phyloP scores from a whole-genome alignment of 2,797 vertebrate genomes.

The Myotis planiceps region DNA sequence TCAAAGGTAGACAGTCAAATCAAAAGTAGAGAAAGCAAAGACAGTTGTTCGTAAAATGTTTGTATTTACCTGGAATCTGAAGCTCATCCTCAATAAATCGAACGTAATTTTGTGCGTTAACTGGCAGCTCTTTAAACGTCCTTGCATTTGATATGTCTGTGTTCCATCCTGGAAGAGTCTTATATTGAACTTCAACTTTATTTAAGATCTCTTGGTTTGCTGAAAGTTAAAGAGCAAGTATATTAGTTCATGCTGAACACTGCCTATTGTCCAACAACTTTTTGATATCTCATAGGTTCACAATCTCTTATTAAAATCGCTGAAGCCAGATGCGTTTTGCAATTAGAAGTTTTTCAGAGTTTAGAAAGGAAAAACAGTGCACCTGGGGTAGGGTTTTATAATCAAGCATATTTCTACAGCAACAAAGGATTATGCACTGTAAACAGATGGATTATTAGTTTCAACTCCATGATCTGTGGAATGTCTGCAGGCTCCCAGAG shows the following conservation, averaged over 20 bases:
- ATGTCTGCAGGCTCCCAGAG: not conserved
- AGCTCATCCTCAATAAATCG: conserved; percentile 93
- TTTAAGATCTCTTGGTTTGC: conserved; percentile 98
- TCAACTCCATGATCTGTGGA: not conserved
- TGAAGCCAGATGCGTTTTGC: not conserved
- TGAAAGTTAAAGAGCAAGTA: conserved; percentile 79
- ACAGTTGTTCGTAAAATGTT: not conserved
- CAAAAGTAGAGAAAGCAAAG: not conserved
- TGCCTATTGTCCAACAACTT: not conserved
- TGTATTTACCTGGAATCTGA: conserved; percentile 92
- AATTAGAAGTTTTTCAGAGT: conserved; percentile 14
- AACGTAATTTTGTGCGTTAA: conserved; percentile 96
- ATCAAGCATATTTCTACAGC: conserved; percentile 12
- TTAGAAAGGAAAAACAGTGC: not conserved
- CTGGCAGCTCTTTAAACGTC: conserved; percentile 94
- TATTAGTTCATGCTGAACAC: not conserved
- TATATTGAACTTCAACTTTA: conserved; percentile 95
- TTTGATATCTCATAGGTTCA: not conserved
- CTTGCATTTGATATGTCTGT: conserved; percentile 93
- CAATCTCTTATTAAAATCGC: not conserved
- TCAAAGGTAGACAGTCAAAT: not conserved
- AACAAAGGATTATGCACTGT: not conserved
- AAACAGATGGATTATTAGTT: not conserved
- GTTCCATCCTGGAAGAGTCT: conserved; percentile 96
- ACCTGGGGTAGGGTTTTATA: not conserved